Evolutionary conservation across 1,140 invertebrate genomes (phyloP).

Genomic region (Eulimnadia texana): DNA sequence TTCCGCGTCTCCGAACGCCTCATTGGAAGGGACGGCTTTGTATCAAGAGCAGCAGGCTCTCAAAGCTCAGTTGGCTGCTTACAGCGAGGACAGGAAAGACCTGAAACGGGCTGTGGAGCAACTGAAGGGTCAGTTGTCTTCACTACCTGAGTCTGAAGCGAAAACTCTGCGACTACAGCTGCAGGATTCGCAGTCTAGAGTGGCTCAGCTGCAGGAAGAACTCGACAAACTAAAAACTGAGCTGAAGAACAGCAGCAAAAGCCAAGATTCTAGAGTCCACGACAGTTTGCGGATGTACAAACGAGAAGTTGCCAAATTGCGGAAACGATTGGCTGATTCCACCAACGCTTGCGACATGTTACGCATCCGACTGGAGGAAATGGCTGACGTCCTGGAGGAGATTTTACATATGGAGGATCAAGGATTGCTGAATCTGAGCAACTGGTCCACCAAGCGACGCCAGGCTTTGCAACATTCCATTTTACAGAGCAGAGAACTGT

Average conservation of each 20-base stretch:
- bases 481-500: conserved; percentile 39
- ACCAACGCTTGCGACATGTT: conserved; percentile 45
- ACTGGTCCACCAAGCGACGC: conserved; percentile 33
- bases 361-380: conserved; percentile 46
- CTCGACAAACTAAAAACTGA: conserved; percentile 17
- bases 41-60: background rate
- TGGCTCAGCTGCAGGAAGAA: background rate
- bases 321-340: conserved; percentile 34
- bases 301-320: conserved; percentile 20
- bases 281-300: conserved; percentile 17
- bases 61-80: background rate
- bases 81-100: background rate
- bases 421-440: conserved; percentile 27
- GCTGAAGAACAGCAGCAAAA: conserved; percentile 26
- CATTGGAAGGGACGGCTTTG: background rate
- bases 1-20: background rate
- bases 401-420: conserved; percentile 44
- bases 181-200: conserved; percentile 3
- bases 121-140: background rate
- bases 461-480: conserved; percentile 37
- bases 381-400: conserved; percentile 53
- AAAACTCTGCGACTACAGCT: background rate
- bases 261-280: conserved; percentile 22
- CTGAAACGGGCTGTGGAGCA: background rate
- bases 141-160: background rate